Evolutionary conservation across 2,888 invertebrate species (phyloP), one percentile per base, ranked within the genome.

Genomic region (Platynereis dumerilii): DNA sequence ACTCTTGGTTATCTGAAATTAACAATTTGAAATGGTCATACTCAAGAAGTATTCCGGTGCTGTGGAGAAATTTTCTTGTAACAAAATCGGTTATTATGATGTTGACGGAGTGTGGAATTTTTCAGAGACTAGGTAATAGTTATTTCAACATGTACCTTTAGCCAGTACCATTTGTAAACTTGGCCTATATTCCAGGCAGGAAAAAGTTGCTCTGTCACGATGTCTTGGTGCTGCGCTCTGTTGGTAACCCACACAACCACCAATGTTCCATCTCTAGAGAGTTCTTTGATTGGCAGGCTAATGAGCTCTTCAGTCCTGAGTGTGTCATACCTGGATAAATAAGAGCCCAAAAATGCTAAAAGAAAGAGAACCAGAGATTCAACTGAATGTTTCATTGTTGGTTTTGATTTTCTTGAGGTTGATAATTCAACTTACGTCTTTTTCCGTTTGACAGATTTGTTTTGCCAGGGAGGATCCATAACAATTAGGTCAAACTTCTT

Each of bases 391-490:
- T 12, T 42, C 10, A 42, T 42, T 17, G 10, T 17, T 17, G 42
- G 12, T 17, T 42, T 12, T 10, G 42, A 10, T 42, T 42, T 42
- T 42, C 10, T 10, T 42, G 42, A 42, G 17, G 42, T 42, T 17
- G 42, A 12, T 10, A 42, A 42, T n/a, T n/a, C n/a, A 26, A 65
- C 75, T 71, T 72, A 85, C 83, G 75, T 82, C 70, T 80, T 83
- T 69, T 84, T 82, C 69, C 97, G 88, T 76, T 93, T 89, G 56
- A 96, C 93, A 70, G 93, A 96, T 84, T 94, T 95, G 82, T 97
- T 97, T 87, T 91, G 90, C 97, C 97, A 98, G 0, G 97, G 96
- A 39, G 97, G 97, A 86, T 98, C 98, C 72, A 96, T 86, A 22
- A 96, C 85, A 59, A 98, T 87, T 60, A 95, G 86, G 83, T 96